phyloP scores from a whole-genome alignment of 2,797 vertebrate species.

The Steatocranus sp. region DNA sequence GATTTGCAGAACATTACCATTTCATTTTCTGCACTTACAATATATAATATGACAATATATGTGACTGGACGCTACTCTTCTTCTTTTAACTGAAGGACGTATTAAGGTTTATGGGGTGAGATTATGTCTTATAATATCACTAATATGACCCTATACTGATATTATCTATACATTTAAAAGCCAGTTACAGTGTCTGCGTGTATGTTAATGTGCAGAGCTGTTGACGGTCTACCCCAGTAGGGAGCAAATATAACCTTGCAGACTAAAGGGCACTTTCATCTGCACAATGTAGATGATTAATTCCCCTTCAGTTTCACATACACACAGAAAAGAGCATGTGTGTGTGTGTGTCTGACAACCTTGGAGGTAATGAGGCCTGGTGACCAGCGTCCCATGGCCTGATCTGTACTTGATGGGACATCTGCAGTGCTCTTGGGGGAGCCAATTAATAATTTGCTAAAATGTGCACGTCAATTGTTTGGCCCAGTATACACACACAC shows the following conservation, averaged over 20 bases:
- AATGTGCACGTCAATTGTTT: conserved; percentile 18
- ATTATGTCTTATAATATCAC: not conserved
- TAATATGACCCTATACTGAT: not conserved
- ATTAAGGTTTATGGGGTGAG: not conserved
- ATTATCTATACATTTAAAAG: not conserved
- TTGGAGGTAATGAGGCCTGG: conserved; percentile 57
- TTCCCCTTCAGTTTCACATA: conserved; percentile 24
- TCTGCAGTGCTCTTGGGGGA: not conserved
- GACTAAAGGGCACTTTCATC: conserved; percentile 29
- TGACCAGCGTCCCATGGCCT: conserved; percentile 27
- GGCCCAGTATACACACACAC: not conserved
- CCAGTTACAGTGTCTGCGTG: not conserved
- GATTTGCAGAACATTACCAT: not conserved
- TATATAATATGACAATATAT: not conserved
- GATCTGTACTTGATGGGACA: conserved; percentile 38
- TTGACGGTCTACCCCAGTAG: not conserved
- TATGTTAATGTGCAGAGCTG: not conserved
- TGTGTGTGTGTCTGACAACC: conserved; percentile 11
- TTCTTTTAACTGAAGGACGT: not conserved
- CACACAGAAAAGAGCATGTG: not conserved
- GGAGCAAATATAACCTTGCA: conserved; percentile 40
- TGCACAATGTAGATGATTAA: conserved; percentile 51
- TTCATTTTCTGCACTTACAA: not conserved
- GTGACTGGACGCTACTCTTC: not conserved
- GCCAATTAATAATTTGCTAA: conserved; percentile 7